Percentiles rank a stretch among this genome's conserved stretches.
These are phyloP conservation scores for Nebria ingens DNA, from an alignment of 1,140 invertebrate species.

Conservation along the genomic window DNA sequence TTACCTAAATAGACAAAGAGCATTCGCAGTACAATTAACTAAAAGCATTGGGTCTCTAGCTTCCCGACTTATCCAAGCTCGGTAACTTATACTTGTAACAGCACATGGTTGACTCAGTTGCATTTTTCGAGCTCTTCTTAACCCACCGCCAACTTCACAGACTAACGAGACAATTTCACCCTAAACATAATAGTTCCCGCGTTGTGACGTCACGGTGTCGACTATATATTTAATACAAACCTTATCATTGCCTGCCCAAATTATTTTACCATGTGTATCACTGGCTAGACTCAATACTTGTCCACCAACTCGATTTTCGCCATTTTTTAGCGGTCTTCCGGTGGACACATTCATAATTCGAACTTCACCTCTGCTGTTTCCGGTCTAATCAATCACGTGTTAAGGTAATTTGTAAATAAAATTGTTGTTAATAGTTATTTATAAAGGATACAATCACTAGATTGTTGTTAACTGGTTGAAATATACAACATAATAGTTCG, in stretches of 20 bases:
- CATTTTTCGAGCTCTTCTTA: slow-evolving; percentile 60
- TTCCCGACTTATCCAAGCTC: slow-evolving; percentile 72
- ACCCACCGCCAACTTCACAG: slow-evolving; percentile 59
- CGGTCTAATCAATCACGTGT: slow-evolving; percentile 43
- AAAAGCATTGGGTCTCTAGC: slow-evolving; percentile 65
- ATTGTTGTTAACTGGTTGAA: slow-evolving; percentile 83
- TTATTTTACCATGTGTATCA: slow-evolving; percentile 64
- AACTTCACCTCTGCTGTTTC: slow-evolving; percentile 65
- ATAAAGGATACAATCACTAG: slow-evolving; percentile 67
- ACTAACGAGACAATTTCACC: slow-evolving; percentile 60
- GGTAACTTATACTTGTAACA: slow-evolving; percentile 66
- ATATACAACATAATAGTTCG: slow-evolving; percentile 63
- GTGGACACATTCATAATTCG: slow-evolving; percentile 79
- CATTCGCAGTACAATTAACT: slow-evolving; percentile 67
- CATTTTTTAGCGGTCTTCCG: slow-evolving; percentile 66
- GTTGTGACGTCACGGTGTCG: not conserved
- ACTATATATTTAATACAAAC: slow-evolving; percentile 35
- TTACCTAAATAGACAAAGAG: slow-evolving; percentile 51
- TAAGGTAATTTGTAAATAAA: slow-evolving; percentile 13
- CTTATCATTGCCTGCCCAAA: slow-evolving; percentile 78
- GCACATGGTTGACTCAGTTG: slow-evolving; percentile 46
- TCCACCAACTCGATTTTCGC: slow-evolving; percentile 63
- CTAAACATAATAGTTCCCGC: slow-evolving; percentile 33
- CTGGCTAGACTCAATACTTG: slow-evolving; percentile 64
- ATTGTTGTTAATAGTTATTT: slow-evolving; percentile 2